Percentiles rank a stretch among this genome's conserved stretches.
These are phyloP conservation scores for Trissolcus brochymenae DNA, from an alignment of 2,888 invertebrate species.

Conservation along the genomic window DNA sequence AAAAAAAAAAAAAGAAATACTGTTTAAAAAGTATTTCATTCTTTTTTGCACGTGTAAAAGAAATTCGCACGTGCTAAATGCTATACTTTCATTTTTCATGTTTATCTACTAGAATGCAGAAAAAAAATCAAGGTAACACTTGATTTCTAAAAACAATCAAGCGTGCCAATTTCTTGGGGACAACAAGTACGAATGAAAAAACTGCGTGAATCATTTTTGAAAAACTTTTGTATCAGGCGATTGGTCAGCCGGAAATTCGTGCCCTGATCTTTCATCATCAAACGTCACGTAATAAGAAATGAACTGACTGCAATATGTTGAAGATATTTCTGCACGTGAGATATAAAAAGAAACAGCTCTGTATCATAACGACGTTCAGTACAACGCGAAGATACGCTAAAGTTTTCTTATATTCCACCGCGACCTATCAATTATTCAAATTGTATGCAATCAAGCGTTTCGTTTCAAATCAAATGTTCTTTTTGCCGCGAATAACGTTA, in stretches of 20 bases:
- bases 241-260: conserved; percentile 13
- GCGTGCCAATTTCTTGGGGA: too few species aligned
- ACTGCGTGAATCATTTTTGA: too few species aligned
- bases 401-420: conserved; percentile 8
- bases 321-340: conserved; percentile 29
- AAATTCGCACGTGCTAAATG: too few species aligned
- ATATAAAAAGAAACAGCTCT: conserved; percentile 42
- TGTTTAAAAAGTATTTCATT: too few species aligned
- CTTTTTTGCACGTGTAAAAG: too few species aligned
- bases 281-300: conserved; percentile 37
- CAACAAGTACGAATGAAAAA: too few species aligned
- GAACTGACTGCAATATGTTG: conserved; percentile 32
- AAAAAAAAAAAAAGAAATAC: too few species aligned
- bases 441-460: conserved; percentile 4
- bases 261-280: conserved; percentile 27
- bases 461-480: conserved; percentile 11
- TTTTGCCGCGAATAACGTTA: background rate
- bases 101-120: too few species aligned
- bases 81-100: too few species aligned
- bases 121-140: too few species aligned
- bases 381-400: conserved; percentile 15
- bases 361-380: conserved; percentile 27
- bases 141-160: too few species aligned
- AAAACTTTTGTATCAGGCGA: too few species aligned
- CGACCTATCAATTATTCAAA: conserved; percentile 9